Percentiles rank a stretch among this genome's conserved stretches.
Conservation (phyloP, 2,113 vertebrate species). For the Girardinichthys multiradiatus region DNA sequence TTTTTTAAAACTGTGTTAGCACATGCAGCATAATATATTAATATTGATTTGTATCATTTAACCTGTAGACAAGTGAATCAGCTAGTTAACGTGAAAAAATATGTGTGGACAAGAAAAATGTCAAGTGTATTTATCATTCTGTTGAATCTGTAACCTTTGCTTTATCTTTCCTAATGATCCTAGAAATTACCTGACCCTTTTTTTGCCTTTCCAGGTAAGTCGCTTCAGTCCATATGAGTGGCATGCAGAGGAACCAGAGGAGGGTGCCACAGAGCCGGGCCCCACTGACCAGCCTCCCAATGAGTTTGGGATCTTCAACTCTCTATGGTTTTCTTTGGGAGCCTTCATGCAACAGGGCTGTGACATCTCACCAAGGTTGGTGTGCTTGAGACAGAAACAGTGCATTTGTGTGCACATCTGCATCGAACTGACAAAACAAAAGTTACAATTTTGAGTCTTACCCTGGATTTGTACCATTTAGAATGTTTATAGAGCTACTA, state of each 20-base stretch:
- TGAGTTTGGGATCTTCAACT: slow-evolving; percentile 99
- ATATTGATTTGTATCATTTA: no score
- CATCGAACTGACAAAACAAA: slow-evolving; percentile 18
- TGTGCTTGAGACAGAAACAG: neutral
- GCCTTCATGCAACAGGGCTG: slow-evolving; percentile 99
- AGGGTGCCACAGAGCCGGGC: slow-evolving; percentile 86
- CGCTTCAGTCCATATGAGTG: slow-evolving; percentile 98
- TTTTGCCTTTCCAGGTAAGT: slow-evolving; percentile 77
- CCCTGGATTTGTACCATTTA: slow-evolving; percentile 9
- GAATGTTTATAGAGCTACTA: neutral
- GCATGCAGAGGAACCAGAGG: slow-evolving; percentile 97
- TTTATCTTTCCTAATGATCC: neutral
- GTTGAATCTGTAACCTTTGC: neutral
- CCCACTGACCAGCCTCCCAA: slow-evolving; percentile 97
- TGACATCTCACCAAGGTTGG: slow-evolving; percentile 98
- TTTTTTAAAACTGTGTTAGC: neutral
- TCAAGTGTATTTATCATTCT: no score
- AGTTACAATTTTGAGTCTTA: slow-evolving; percentile 25
- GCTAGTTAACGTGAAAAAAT: no score
- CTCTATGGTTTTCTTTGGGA: slow-evolving; percentile 98
- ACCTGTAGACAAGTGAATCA: no score
- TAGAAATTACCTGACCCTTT: neutral
- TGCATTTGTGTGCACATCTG: slow-evolving; percentile 11
- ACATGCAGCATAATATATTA: neutral
- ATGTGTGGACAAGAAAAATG: no score